These are phyloP conservation scores for Anomalospiza imberbis DNA, from an alignment of 2,797 vertebrate species.

Conservation along the genomic window DNA sequence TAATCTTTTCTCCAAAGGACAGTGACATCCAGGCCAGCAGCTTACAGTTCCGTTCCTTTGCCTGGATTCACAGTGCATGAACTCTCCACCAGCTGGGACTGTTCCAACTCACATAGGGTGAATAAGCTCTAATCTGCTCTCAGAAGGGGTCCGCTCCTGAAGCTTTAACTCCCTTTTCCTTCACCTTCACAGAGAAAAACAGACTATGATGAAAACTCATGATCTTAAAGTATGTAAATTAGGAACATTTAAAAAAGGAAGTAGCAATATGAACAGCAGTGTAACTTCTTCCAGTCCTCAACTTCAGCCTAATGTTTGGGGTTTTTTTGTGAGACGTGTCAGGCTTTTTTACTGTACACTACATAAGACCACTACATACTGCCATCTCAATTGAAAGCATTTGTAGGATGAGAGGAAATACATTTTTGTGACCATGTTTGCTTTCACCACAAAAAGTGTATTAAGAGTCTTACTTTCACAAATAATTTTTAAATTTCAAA, in stretches of 20 bases:
- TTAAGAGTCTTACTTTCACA: neutral
- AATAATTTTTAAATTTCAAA: neutral
- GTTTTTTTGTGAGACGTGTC: fast-evolving
- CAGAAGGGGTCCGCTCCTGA: neutral
- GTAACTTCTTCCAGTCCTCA: neutral
- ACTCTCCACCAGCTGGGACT: neutral
- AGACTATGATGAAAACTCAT: neutral
- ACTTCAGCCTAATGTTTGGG: neutral
- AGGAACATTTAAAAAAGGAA: neutral
- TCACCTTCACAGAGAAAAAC: neutral
- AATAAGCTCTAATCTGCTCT: neutral
- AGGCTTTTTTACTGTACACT: neutral
- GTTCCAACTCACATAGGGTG: neutral
- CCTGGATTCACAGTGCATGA: neutral
- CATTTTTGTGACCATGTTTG: neutral
- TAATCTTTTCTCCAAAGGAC: neutral
- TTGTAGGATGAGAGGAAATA: neutral
- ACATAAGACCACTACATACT: neutral
- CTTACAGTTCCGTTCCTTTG: neutral
- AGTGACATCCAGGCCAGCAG: neutral
- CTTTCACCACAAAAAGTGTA: neutral
- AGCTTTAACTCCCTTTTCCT: neutral
- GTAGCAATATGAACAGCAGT: neutral
- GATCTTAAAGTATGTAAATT: neutral
- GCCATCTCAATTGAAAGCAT: neutral